A percentile compares a stretch with the other conserved stretches of the same genome.
Conservation (phyloP, 2,113 vertebrate genomes). For the Patagioenas fasciata region DNA sequence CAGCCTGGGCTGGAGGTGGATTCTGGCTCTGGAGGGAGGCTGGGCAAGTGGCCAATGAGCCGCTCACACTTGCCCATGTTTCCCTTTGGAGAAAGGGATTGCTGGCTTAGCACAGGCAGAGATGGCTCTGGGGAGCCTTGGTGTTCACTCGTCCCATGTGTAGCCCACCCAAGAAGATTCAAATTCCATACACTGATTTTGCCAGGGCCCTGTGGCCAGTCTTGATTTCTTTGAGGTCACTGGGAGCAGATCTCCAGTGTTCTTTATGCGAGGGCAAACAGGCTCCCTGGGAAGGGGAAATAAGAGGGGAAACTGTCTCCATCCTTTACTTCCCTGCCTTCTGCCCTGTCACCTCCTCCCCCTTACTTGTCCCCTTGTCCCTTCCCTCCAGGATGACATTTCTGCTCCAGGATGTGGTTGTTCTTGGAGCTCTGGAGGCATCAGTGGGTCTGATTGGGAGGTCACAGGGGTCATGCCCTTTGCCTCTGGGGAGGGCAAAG, state of each 20-base stretch:
- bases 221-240: neutral
- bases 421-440: neutral
- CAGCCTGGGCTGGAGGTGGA: constrained; percentile 5
- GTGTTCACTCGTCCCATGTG: neutral
- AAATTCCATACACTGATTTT: neutral
- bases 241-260: neutral
- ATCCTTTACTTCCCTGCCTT: neutral
- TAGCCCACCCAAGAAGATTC: neutral
- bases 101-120: neutral
- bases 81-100: neutral
- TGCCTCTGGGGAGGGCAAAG: constrained; percentile 34
- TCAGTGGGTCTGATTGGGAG: neutral
- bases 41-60: constrained; percentile 36
- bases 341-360: neutral
- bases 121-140: neutral
- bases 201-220: neutral
- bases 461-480: constrained; percentile 8
- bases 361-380: neutral
- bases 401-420: neutral
- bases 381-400: neutral
- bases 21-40: constrained; percentile 21
- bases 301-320: neutral
- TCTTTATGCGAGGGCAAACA: neutral
- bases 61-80: neutral
- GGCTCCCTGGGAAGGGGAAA: neutral